phyloP scores from a whole-genome alignment of 35 echinoderm and acorn worm genomes.

The Eucidaris tribuloides region DNA sequence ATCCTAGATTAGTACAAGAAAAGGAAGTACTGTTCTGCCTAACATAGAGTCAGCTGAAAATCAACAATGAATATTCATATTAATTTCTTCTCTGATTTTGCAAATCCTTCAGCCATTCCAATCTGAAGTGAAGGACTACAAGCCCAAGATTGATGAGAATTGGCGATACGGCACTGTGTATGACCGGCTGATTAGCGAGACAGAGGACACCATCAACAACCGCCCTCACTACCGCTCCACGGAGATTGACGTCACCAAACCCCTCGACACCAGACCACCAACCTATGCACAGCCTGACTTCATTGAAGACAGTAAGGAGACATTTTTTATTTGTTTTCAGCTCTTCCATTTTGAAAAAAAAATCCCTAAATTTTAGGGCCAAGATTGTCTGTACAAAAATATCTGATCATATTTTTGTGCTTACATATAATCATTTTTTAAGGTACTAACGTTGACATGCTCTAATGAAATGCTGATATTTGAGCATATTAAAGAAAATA shows the following conservation, averaged over 20 bases:
- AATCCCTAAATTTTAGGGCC: not conserved
- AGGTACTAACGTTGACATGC: no score
- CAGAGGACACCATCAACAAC: conserved; percentile 62
- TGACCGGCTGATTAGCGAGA: conserved; percentile 74
- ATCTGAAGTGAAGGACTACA: conserved; percentile 86
- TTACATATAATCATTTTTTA: no score
- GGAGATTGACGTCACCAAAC: conserved; percentile 74
- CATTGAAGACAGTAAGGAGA: conserved; percentile 83
- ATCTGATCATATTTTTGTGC: no score
- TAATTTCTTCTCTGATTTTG: no score
- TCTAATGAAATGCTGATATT: no score
- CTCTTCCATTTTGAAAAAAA: conserved; percentile 72
- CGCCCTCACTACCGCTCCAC: conserved; percentile 82
- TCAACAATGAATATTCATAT: no score
- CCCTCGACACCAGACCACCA: conserved; percentile 52
- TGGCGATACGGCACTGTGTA: conserved; percentile 68
- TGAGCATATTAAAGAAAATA: no score
- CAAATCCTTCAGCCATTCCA: conserved; percentile 81
- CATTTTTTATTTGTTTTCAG: no score
- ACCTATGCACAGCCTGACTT: conserved; percentile 68
- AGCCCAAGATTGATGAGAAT: conserved; percentile 82
- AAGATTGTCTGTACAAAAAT: no score
- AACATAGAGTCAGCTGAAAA: no score
- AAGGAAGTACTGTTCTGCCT: no score
- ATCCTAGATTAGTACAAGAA: no score